phyloP scores from a whole-genome alignment of 2,113 vertebrate genomes.

The Sarotherodon lohbergeri region DNA sequence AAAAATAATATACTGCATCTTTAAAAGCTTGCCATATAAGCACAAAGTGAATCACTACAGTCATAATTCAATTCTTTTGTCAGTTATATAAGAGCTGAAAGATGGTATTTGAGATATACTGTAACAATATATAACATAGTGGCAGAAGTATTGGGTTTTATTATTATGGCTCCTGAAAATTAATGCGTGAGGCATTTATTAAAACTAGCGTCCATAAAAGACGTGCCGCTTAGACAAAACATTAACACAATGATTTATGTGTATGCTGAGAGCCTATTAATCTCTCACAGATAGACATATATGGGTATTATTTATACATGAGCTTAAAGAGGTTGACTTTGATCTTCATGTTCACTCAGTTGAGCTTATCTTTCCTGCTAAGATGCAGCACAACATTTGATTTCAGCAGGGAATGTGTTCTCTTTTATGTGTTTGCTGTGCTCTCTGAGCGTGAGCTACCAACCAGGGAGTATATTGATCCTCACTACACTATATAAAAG shows the following conservation, averaged over 20 bases:
- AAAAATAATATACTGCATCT: not conserved
- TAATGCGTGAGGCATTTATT: not conserved
- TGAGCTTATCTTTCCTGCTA: not conserved
- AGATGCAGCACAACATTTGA: not conserved
- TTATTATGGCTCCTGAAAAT: not conserved
- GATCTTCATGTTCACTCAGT: not conserved
- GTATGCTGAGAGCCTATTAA: not conserved
- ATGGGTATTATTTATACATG: not conserved
- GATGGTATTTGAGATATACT: not conserved
- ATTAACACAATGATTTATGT: not conserved
- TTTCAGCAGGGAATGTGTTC: constrained; percentile 6
- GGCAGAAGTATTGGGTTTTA: not conserved
- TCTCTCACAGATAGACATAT: not conserved
- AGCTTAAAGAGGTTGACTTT: not conserved
- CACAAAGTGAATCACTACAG: not conserved
- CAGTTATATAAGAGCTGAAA: not conserved
- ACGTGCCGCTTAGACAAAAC: not conserved
- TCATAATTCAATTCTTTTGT: not conserved
- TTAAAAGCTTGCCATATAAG: not conserved
- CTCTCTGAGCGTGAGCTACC: constrained; percentile 16
- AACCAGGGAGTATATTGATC: constrained; percentile 29
- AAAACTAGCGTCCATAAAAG: not conserved
- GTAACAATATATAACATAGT: not conserved
- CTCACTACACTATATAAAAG: constrained; percentile 11
- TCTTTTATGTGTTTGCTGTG: constrained; percentile 22